These are phyloP conservation scores for Vimba vimba DNA, from an alignment of 2,113 vertebrate genomes.

Conservation along the genomic window DNA sequence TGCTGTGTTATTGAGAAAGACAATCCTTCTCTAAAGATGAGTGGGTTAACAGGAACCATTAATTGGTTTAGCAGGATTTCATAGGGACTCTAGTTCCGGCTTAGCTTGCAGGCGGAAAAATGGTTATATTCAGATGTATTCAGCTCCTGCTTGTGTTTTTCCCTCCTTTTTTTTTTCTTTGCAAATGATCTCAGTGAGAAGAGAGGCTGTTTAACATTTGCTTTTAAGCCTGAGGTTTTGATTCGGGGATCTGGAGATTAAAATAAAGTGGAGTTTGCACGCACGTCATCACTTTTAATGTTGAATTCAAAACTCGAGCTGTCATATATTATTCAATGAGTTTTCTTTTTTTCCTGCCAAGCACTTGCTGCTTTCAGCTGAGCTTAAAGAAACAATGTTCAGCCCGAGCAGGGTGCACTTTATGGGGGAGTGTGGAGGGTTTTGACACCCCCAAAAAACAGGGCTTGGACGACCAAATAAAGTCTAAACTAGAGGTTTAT, in stretches of 20 bases:
- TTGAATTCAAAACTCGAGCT: slow-evolving; percentile 73
- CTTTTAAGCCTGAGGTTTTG: slow-evolving; percentile 72
- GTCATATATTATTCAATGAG: slow-evolving; percentile 78
- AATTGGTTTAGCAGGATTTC: slow-evolving; percentile 77
- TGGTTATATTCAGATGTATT: slow-evolving; percentile 61
- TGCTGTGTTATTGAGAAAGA: slow-evolving; percentile 74
- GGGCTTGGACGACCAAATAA: neutral
- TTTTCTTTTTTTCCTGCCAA: slow-evolving; percentile 70
- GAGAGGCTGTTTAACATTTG: slow-evolving; percentile 67
- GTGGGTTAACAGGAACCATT: slow-evolving; percentile 77
- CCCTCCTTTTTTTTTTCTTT: slow-evolving; percentile 34
- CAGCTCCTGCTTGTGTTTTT: slow-evolving; percentile 58
- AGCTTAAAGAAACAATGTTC: slow-evolving; percentile 60
- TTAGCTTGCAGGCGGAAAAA: slow-evolving; percentile 69
- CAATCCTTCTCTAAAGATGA: slow-evolving; percentile 71
- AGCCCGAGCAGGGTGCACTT: slow-evolving; percentile 48
- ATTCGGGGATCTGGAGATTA: slow-evolving; percentile 70
- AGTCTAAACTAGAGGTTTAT: neutral
- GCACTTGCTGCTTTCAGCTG: slow-evolving; percentile 59
- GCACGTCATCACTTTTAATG: slow-evolving; percentile 78
- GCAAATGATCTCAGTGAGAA: slow-evolving; percentile 62
- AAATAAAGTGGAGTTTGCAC: slow-evolving; percentile 71
- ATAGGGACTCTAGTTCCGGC: slow-evolving; percentile 67
- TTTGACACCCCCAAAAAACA: neutral
- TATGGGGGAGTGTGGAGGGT: slow-evolving; percentile 62